Evolutionary conservation across 2,797 vertebrate species (phyloP).

Genomic region (Peromyscus eremicus): DNA sequence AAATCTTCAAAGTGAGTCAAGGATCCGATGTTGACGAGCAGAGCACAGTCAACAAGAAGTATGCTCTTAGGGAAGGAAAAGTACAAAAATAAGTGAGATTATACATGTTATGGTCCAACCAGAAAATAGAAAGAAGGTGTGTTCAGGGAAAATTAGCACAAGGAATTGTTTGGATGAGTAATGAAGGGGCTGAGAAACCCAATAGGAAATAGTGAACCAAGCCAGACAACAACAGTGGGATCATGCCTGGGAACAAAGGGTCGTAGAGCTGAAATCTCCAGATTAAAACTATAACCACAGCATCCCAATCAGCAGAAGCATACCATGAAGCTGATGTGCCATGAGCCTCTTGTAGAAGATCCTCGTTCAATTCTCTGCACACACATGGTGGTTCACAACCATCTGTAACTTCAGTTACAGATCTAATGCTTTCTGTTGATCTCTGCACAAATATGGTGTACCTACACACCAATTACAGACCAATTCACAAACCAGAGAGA

Average conservation of each 20-base stretch:
- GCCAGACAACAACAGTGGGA: neutral
- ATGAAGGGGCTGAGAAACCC: neutral
- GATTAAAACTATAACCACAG: neutral
- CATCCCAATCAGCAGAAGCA: neutral
- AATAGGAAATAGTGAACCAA: neutral
- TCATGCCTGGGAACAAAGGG: neutral
- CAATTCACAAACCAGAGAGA: neutral
- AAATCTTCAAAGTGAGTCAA: neutral
- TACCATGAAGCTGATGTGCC: neutral
- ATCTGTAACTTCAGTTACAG: neutral
- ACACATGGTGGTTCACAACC: neutral
- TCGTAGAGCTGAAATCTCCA: neutral
- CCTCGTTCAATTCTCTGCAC: neutral
- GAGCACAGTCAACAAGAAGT: neutral
- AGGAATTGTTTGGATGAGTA: neutral
- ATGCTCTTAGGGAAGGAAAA: neutral
- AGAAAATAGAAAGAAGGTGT: neutral
- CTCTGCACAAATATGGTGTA: neutral
- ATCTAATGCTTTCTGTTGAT: neutral
- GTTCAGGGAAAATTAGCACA: neutral
- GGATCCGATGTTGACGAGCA: neutral
- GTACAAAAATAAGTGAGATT: neutral
- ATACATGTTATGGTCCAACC: neutral
- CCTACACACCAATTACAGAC: neutral
- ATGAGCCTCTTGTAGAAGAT: neutral